Conservation (phyloP, 2,888 invertebrate genomes). For the Allophyes oxyacanthae region DNA sequence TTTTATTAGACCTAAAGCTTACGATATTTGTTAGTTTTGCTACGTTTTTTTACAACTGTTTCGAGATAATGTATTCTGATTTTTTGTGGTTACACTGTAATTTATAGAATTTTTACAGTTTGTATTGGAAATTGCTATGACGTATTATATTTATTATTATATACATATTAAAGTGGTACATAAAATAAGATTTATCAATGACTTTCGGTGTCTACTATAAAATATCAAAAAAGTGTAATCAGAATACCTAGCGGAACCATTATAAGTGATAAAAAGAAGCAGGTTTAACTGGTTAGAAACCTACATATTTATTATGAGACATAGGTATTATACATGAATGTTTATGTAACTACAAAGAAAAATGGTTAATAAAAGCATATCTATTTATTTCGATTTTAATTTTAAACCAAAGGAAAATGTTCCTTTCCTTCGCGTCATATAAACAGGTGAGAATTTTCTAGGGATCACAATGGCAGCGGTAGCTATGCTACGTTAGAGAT, state of each 20-base stretch:
- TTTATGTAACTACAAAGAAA: constrained; percentile 33
- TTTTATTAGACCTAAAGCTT: constrained; percentile 43
- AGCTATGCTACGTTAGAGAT: too few relatives aligned
- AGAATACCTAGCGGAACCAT: too few relatives aligned
- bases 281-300: too few relatives aligned
- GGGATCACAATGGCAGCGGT: too few relatives aligned
- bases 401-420: neutral
- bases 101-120: constrained; percentile 16
- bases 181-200: constrained; percentile 11
- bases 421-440: too few relatives aligned
- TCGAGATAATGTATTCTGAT: constrained; percentile 39
- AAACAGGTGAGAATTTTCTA: too few relatives aligned
- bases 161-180: neutral
- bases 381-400: constrained; percentile 3
- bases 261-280: too few relatives aligned
- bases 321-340: constrained; percentile 23
- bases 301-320: neutral
- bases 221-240: neutral
- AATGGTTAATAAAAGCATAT: neutral
- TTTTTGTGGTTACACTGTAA: constrained; percentile 40
- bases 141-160: neutral
- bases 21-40: constrained; percentile 49
- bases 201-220: constrained; percentile 37
- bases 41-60: constrained; percentile 50
- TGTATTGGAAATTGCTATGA: constrained; percentile 16